phyloP scores from a whole-genome alignment of 2,113 vertebrate species.

The Amphilophus citrinellus region DNA sequence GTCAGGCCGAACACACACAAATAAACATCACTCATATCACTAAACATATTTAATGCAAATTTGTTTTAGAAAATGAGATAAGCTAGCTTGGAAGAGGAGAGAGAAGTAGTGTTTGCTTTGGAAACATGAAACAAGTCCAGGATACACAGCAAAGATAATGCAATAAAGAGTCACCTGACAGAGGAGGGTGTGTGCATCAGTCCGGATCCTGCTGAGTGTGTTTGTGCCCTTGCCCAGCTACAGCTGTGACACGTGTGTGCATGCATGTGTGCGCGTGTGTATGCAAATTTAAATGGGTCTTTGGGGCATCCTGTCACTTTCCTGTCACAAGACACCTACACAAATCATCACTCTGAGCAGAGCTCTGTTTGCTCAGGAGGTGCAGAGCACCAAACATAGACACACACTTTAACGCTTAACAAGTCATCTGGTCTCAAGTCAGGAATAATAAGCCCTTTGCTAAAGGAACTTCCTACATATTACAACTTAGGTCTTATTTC shows the following conservation, averaged over 20 bases:
- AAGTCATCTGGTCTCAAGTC: not conserved
- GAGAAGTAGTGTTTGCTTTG: slow-evolving; percentile 17
- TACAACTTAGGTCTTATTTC: not conserved
- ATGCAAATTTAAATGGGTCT: slow-evolving; percentile 51
- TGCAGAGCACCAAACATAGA: not conserved
- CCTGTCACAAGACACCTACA: slow-evolving; percentile 44
- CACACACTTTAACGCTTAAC: not conserved
- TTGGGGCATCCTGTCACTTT: slow-evolving; percentile 47
- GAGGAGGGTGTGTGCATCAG: slow-evolving; percentile 8
- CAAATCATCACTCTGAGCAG: slow-evolving; percentile 22
- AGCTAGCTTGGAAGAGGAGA: not conserved
- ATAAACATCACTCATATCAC: slow-evolving; percentile 17
- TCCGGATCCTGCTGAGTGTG: slow-evolving; percentile 37
- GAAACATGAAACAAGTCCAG: slow-evolving; percentile 23
- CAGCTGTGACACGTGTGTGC: slow-evolving; percentile 42
- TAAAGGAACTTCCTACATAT: not conserved
- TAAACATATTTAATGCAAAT: slow-evolving; percentile 20
- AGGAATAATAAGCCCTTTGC: not conserved
- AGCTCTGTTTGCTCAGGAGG: not conserved
- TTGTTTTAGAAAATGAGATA: slow-evolving; percentile 11
- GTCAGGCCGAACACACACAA: slow-evolving; percentile 30
- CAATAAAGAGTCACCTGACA: not conserved
- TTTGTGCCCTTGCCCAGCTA: slow-evolving; percentile 33
- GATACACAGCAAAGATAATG: not conserved
- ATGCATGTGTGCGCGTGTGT: not conserved